Conservation (phyloP, 2,888 invertebrate genomes). For the Phortica okadai region DNA sequence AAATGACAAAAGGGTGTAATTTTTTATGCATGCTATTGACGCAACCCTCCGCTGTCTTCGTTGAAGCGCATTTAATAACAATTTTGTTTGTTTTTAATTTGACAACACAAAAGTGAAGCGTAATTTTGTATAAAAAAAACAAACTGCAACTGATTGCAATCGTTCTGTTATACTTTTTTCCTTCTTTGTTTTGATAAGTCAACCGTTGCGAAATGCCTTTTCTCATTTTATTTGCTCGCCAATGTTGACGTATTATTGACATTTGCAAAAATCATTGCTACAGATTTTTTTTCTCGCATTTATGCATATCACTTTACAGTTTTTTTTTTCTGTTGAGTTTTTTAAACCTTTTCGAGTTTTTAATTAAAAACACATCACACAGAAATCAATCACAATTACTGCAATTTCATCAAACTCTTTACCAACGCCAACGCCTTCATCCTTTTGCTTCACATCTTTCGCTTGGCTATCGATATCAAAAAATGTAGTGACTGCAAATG, state of each 20-base stretch:
- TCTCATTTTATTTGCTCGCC: neutral
- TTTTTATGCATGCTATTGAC: neutral
- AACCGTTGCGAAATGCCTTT: conserved; percentile 16
- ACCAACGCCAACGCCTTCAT: neutral
- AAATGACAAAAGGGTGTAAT: conserved; percentile 1
- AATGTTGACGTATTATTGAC: conserved; percentile 10
- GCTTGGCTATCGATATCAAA: neutral
- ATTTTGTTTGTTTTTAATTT: conserved; percentile 68
- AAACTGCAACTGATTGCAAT: conserved; percentile 8
- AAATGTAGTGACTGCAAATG: neutral
- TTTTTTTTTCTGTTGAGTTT: neutral
- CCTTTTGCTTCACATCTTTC: neutral
- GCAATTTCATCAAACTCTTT: conserved; percentile 21
- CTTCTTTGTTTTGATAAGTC: conserved; percentile 13
- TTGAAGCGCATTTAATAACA: conserved; percentile 51
- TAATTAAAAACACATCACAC: conserved; percentile 67
- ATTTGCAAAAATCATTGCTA: conserved; percentile 4
- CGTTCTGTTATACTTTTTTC: neutral
- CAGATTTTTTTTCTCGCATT: conserved; percentile 35
- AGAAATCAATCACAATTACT: conserved; percentile 67
- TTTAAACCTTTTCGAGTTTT: conserved; percentile 39
- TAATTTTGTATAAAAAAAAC: conserved; percentile 14
- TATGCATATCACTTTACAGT: conserved; percentile 53
- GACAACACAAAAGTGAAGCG: conserved; percentile 33
- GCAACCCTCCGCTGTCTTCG: conserved; percentile 25